phyloP scores from a whole-genome alignment of 1,140 invertebrate genomes.

The Drosophila ficusphila region DNA sequence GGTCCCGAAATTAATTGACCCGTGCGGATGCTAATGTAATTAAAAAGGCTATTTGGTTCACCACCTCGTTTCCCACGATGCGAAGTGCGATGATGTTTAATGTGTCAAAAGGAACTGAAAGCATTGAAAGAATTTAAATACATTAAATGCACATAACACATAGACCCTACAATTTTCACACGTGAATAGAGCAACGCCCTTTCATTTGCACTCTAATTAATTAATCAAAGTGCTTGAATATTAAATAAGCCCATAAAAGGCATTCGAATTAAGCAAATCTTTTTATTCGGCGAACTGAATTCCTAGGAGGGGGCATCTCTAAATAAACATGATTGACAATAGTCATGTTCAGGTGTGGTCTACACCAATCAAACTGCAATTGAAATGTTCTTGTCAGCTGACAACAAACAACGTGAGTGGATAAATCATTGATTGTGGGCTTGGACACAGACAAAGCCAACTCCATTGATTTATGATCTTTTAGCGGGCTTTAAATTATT shows the following conservation, averaged over 20 bases:
- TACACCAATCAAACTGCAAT: slow-evolving; percentile 35
- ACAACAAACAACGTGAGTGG: slow-evolving; percentile 34
- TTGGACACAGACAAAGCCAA: slow-evolving; percentile 46
- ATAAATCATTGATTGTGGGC: slow-evolving; percentile 26
- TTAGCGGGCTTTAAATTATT: slow-evolving; percentile 55
- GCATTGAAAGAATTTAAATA: slow-evolving; percentile 16
- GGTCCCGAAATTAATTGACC: slow-evolving; percentile 24
- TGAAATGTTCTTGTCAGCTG: slow-evolving; percentile 61
- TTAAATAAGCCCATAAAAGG: slow-evolving; percentile 20
- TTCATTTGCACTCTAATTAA: not conserved
- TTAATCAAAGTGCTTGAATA: slow-evolving; percentile 9
- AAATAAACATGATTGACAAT: slow-evolving; percentile 5
- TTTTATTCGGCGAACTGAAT: not conserved
- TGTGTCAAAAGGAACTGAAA: not conserved
- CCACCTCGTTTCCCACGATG: not conserved
- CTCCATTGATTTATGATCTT: slow-evolving; percentile 60
- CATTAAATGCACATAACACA: slow-evolving; percentile 3
- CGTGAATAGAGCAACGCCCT: not conserved
- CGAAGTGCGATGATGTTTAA: too few relatives aligned
- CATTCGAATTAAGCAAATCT: not conserved
- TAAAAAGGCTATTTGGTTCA: slow-evolving; percentile 7
- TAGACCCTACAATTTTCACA: not conserved
- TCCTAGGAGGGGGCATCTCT: not conserved
- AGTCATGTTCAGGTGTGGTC: slow-evolving; percentile 31
- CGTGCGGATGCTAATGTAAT: slow-evolving; percentile 34